Evolutionary conservation across 2,888 invertebrate genomes (phyloP).

Genomic region (Diadromus collaris): DNA sequence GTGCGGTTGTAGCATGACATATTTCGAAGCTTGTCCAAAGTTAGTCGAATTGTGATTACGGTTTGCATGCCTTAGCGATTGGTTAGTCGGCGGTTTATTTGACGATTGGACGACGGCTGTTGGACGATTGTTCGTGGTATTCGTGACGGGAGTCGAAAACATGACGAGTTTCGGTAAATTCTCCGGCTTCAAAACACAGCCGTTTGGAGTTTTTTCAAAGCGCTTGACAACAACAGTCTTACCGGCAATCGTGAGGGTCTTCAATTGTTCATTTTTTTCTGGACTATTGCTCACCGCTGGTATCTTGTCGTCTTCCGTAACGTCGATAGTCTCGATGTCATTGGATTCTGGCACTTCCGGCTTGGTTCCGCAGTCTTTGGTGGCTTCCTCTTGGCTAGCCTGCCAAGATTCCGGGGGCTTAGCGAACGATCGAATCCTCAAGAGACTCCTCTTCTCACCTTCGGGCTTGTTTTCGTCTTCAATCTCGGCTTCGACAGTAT

Average conservation of each 20-base stretch:
- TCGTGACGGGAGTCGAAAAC: not conserved
- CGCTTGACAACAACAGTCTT: not conserved
- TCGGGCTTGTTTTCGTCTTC: conserved; percentile 35
- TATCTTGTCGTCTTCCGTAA: conserved; percentile 25
- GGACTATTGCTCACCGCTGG: not conserved
- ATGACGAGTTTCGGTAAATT: not conserved
- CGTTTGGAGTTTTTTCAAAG: not conserved
- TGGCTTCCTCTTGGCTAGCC: conserved; percentile 60
- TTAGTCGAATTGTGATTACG: not conserved
- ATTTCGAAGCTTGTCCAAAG: not conserved
- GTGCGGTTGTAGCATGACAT: not conserved
- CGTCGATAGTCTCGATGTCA: conserved; percentile 35
- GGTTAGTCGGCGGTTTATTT: not conserved
- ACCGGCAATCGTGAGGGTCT: not conserved
- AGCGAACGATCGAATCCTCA: conserved; percentile 75
- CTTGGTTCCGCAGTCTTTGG: not conserved
- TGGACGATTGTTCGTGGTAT: not conserved
- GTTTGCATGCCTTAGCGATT: not conserved
- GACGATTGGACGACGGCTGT: not conserved
- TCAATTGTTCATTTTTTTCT: not conserved
- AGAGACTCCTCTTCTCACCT: conserved; percentile 32
- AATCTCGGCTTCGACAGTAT: conserved; percentile 31
- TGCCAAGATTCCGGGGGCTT: conserved; percentile 74
- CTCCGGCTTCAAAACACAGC: not conserved
- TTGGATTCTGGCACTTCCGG: not conserved